A percentile compares a stretch with the other conserved stretches of the same genome.
phyloP scores from a whole-genome alignment of 64 coral and sea anemone genomes.

The Montipora cactus region DNA sequence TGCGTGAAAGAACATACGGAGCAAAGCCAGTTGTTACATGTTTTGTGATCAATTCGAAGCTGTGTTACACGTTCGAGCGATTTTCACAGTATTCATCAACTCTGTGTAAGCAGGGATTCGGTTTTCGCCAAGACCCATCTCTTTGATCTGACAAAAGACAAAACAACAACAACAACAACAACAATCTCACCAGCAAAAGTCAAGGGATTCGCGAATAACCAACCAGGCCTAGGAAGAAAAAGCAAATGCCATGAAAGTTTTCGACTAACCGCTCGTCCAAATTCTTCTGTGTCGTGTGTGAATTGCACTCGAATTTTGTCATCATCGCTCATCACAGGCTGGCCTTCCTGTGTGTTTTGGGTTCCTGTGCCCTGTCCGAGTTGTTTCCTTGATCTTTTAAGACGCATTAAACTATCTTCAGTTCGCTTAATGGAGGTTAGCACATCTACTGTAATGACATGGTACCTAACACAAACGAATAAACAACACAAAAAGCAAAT shows the following conservation, averaged over 20 bases:
- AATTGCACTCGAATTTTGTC: slow-evolving; percentile 96
- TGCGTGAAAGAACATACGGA: too few relatives aligned
- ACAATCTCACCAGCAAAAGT: too few relatives aligned
- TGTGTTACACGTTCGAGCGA: slow-evolving; percentile 47
- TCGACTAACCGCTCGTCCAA: slow-evolving; percentile 80
- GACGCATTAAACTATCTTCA: slow-evolving; percentile 91
- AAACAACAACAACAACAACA: background rate
- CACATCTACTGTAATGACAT: slow-evolving; percentile 84
- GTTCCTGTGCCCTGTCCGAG: slow-evolving; percentile 46
- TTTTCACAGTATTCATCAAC: slow-evolving; percentile 68
- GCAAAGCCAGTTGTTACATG: too few relatives aligned
- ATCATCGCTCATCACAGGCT: slow-evolving; percentile 82
- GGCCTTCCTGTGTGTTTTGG: slow-evolving; percentile 38
- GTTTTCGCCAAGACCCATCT: slow-evolving; percentile 69
- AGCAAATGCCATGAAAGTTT: background rate
- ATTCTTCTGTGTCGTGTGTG: slow-evolving; percentile 85
- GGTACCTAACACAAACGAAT: slow-evolving; percentile 66
- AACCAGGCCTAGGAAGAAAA: background rate
- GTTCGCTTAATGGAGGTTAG: slow-evolving; percentile 95
- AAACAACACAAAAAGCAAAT: background rate
- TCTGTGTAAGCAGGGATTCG: slow-evolving; percentile 76
- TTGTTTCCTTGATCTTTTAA: slow-evolving; percentile 87
- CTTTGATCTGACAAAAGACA: slow-evolving; percentile 57
- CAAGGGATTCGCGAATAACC: background rate
- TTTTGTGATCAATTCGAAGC: background rate